These are phyloP conservation scores for Zaprionus ornatus DNA, from an alignment of 1,140 invertebrate species.

Conservation along the genomic window DNA sequence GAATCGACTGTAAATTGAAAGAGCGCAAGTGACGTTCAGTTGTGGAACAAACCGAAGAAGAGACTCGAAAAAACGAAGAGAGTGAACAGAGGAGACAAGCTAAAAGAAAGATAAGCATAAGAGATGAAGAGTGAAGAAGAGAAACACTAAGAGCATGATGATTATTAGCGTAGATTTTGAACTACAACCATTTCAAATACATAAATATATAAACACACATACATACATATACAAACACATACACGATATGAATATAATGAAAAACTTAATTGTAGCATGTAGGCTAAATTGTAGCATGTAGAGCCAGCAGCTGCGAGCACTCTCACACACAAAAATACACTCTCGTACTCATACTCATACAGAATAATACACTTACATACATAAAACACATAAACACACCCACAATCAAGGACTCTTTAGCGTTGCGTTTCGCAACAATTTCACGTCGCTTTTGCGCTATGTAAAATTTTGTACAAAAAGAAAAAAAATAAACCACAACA, in stretches of 20 bases:
- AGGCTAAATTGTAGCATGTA: slow-evolving; percentile 46
- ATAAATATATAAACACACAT: slow-evolving; percentile 41
- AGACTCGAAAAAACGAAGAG: slow-evolving; percentile 14
- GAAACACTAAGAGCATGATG: slow-evolving; percentile 42
- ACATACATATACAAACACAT: slow-evolving; percentile 17
- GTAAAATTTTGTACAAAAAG: slow-evolving; percentile 80
- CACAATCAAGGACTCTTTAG: slow-evolving; percentile 58
- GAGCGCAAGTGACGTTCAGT: slow-evolving; percentile 31
- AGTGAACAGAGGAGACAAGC: slow-evolving; percentile 16
- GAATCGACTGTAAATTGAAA: slow-evolving; percentile 71
- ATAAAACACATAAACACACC: slow-evolving; percentile 27
- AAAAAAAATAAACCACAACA: slow-evolving; percentile 44
- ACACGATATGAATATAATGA: slow-evolving; percentile 42
- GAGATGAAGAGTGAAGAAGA: slow-evolving; percentile 14
- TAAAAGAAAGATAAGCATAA: slow-evolving; percentile 18
- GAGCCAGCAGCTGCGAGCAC: slow-evolving; percentile 29
- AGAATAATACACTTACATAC: slow-evolving; percentile 28
- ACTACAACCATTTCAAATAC: slow-evolving; percentile 64
- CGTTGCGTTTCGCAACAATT: slow-evolving; percentile 59
- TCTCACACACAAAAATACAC: slow-evolving; percentile 41
- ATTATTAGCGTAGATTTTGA: slow-evolving; percentile 57
- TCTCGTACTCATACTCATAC: slow-evolving; percentile 23
- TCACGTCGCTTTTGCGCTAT: slow-evolving; percentile 77
- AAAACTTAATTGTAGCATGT: slow-evolving; percentile 48
- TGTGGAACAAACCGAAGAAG: slow-evolving; percentile 33